Base-by-base conservation (phyloP, 2,888 invertebrate genomes). In the Miltochrista miniata region DNA sequence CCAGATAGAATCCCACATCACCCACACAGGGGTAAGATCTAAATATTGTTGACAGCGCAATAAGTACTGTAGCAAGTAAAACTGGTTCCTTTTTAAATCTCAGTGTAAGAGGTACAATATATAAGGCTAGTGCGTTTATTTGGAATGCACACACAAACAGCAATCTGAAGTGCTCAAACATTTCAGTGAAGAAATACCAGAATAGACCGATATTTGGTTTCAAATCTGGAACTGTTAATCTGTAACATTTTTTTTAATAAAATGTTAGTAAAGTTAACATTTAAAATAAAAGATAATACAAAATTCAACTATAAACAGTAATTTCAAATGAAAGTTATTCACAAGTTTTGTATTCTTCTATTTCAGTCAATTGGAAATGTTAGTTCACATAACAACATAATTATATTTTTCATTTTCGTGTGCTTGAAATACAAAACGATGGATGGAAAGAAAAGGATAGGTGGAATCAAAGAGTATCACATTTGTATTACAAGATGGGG, bases 161-260 rank as follows among this genome's bases (percentile, higher is more conserved):
- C 56, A 96, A 93, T 44, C 98, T 94, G 78, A 99, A 99, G 86
- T 99, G 99, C 72, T 99, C 99, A 93, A 99, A 99, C 98, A 99
- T 98, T 93, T 99, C 99, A 0, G 98, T 99, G 85, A 99, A 99
- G 89, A 99, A 99, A 79, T 99, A 99, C 99, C 99, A 99, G 85
- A 99, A 99, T 1, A 99, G 91, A 0, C 99, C 99, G 69, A 98
- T 96, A 80, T 99, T 99, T 18, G 99, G 99, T 68, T 97, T 96
- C 60, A 99, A 92, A 83, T 99, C 99, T 1, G 97, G 97, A 45
- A 98, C 98, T 13, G 95, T 95, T 61, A 98, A 93, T 75, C 98
- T 98, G 90, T 81, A 94, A 85, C 35, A 54, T 31, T 77, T 81
- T 12, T 56, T 2, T 24, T 24, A 24, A 24, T 24, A 46, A 29